A percentile compares a stretch with the other conserved stretches of the same genome.
phyloP scores from a whole-genome alignment of 2,113 vertebrate species.

The Marmota flaviventris region DNA sequence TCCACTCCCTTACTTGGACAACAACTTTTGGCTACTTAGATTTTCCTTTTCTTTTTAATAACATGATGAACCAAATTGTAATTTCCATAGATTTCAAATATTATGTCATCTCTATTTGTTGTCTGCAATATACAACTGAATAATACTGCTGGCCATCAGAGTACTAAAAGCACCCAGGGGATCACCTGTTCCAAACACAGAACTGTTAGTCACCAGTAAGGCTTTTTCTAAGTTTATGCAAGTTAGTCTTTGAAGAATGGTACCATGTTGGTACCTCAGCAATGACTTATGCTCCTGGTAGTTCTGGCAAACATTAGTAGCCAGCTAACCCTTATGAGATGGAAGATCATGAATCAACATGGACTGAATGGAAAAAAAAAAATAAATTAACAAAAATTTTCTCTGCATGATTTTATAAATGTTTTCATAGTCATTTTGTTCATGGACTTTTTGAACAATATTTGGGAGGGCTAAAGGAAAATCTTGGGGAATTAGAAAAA shows the following conservation, averaged over 20 bases:
- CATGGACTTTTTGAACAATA: not conserved
- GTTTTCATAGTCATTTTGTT: not conserved
- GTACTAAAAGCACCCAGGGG: not conserved
- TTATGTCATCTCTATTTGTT: not conserved
- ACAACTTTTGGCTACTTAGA: not conserved
- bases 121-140: not conserved
- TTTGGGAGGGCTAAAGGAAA: not conserved
- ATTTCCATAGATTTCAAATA: not conserved
- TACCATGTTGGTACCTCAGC: too few relatives aligned
- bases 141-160: too few relatives aligned
- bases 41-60: not conserved
- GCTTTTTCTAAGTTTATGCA: not conserved
- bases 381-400: not conserved
- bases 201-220: not conserved
- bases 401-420: not conserved
- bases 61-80: not conserved
- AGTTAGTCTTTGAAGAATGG: not conserved
- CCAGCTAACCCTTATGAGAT: not conserved
- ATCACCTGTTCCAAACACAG: too few relatives aligned
- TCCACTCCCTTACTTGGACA: not conserved
- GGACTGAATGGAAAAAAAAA: not conserved
- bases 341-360: not conserved
- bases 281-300: too few relatives aligned
- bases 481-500: not conserved
- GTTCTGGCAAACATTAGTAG: not conserved